phyloP scores from a whole-genome alignment of 2,113 vertebrate genomes.

The Rhabdornis inornatus region DNA sequence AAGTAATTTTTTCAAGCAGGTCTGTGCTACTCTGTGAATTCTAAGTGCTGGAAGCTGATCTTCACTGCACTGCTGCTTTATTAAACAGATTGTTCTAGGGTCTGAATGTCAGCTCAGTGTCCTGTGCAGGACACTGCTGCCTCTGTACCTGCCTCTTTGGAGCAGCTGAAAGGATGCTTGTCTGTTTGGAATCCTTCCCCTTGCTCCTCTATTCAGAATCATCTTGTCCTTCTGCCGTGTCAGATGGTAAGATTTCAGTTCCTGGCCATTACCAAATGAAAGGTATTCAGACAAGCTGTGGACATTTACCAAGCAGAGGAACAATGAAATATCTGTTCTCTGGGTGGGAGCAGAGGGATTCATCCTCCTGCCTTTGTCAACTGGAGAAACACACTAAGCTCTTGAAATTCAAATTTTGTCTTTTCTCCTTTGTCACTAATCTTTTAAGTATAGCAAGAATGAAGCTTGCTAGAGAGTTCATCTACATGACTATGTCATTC shows the following conservation, averaged over 20 bases:
- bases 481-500: neutral
- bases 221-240: constrained; percentile 48
- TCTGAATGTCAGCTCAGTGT: neutral
- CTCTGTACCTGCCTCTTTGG: constrained; percentile 13
- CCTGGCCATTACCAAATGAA: constrained; percentile 15
- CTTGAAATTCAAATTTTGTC: neutral
- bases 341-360: constrained; percentile 41
- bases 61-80: neutral
- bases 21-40: neutral
- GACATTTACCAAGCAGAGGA: neutral
- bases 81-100: neutral
- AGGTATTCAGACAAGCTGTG: neutral
- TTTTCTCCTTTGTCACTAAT: constrained; percentile 6
- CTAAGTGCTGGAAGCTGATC: constrained; percentile 1
- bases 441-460: constrained; percentile 20
- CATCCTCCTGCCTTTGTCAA: constrained; percentile 21
- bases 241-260: constrained; percentile 59
- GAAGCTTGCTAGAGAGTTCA: neutral
- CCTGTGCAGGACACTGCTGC: neutral
- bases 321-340: constrained; percentile 59
- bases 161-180: neutral
- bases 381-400: neutral
- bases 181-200: constrained; percentile 12
- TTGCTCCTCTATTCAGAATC: constrained; percentile 15
- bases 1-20: neutral